Conservation (phyloP, 2,888 invertebrate genomes). For the Synanthedon formicaeformis region DNA sequence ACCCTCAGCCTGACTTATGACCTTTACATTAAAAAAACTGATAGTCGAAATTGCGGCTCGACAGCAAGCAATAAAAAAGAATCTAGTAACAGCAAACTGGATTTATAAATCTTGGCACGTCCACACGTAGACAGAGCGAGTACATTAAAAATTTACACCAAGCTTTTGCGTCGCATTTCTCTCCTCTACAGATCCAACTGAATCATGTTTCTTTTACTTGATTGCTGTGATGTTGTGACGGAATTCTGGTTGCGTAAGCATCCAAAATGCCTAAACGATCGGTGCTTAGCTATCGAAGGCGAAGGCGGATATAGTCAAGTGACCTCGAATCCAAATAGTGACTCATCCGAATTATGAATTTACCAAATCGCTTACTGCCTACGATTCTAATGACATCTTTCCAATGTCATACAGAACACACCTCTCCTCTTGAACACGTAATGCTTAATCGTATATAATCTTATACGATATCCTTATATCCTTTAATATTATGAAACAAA, state of each 20-base stretch:
- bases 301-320: slow-evolving; percentile 6
- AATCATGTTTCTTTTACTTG: background rate
- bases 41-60: background rate
- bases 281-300: slow-evolving; percentile 15
- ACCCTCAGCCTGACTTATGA: too few species aligned
- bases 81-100: background rate
- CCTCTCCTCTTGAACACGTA: background rate
- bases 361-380: slow-evolving; percentile 24
- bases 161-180: background rate
- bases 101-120: background rate
- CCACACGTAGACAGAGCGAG: background rate
- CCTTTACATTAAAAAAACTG: too few species aligned
- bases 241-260: slow-evolving; percentile 19
- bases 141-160: background rate
- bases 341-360: slow-evolving; percentile 31
- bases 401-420: background rate
- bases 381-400: slow-evolving; percentile 11
- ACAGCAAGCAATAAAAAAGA: background rate
- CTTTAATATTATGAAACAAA: too few species aligned
- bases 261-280: slow-evolving; percentile 13
- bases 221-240: background rate
- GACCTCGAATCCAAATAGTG: slow-evolving; percentile 46
- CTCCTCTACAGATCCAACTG: background rate
- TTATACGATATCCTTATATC: too few species aligned
- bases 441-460: too few species aligned